Base-by-base conservation (phyloP, 2,797 vertebrate genomes). In the Karalla daura region DNA sequence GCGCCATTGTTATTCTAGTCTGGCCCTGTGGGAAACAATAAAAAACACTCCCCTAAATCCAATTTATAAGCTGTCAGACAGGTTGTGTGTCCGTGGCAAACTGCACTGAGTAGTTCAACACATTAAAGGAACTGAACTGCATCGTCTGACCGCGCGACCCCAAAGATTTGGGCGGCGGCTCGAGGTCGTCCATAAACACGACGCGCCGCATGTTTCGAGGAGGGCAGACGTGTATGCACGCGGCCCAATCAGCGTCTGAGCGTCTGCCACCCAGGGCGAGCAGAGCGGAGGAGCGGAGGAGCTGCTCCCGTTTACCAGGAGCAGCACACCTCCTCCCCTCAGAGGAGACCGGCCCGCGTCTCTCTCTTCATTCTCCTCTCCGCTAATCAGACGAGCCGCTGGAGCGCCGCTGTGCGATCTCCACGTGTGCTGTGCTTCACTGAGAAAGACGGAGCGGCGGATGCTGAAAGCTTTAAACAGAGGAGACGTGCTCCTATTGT, bases 41-140 rank as follows among this genome's bases (percentile, higher is more conserved):
- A 90, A 88, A 90, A 89, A 86, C 70, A 81, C 64, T 87, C 71
- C 59, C 80, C 83, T 88, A 87, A 89, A 92, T 91, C 84, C 86
- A 92, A 93, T 93, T 91, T 92, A 91, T 87, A 91, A 90, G 81
- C 83, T 91, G 91, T 90, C 89, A 92, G 76, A 73, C 69, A 62
- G 76, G 83, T 81, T 84, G 86, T 85, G 81, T 83, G 81, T 90
- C 87, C 55, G 47, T 64, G 70, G 82, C 67, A 86, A 90, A 89
- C 85, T 84, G 78, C 81, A 80, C 67, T 35, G 79, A 81, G 83
- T 69, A 81, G 70, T 85, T 90, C 72, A 86, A 82, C 71, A 83
- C 81, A 86, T 87, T 86, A 89, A 88, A 87, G 62, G 75, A 62
- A 78, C 84, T 84, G 77, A 83, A 88, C 74, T 78, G 81, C 77